Evolutionary conservation across 2,888 invertebrate genomes (phyloP), one percentile per base, ranked within the genome.

Genomic region (Ectemnius continuus): DNA sequence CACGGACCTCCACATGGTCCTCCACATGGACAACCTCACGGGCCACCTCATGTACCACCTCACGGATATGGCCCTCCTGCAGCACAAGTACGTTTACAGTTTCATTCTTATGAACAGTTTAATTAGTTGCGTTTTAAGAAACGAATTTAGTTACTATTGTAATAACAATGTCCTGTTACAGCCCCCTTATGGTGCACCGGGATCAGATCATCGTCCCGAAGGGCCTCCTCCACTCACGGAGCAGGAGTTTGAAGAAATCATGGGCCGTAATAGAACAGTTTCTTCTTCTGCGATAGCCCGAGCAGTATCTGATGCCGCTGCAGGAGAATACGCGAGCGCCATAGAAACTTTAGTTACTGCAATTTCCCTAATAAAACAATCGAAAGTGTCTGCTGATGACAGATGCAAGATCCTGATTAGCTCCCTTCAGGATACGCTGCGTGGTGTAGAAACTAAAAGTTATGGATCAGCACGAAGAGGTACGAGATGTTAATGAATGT

Each of bases 291-390:
- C 99, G 18, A 99, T 99, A 82, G 97, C 97, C 14, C 93, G 99
- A 74, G 99, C 99, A 13, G 99, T 99, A 52, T 97, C 97, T 63
- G 99, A 99, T 92, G 99, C 99, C 2, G 98, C 98, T 58, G 97
- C 98, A 70, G 98, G 99, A 11, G 99, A 99, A 92, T 98, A 97
- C 92, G 97, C 98, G 1, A 98, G 98, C 91, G 99, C 99, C 63
- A 98, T 99, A 78, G 99, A 99, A 92, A 99, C 99, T 2, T 93
- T 99, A 79, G 98, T 99, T 73, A 99, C 99, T 0, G 99, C 99
- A 6, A 99, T 99, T 86, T 98, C 99, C 8, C 93, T 99, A 70
- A 99, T 99, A 84, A 99, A 99, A 91, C 99, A 99, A 93, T 99
- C 99, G 69, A 97, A 98, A 92, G 95, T 98, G 60, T 96, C 98